Conservation (phyloP, 2,888 invertebrate genomes). For the Drosophila kanekoi region DNA sequence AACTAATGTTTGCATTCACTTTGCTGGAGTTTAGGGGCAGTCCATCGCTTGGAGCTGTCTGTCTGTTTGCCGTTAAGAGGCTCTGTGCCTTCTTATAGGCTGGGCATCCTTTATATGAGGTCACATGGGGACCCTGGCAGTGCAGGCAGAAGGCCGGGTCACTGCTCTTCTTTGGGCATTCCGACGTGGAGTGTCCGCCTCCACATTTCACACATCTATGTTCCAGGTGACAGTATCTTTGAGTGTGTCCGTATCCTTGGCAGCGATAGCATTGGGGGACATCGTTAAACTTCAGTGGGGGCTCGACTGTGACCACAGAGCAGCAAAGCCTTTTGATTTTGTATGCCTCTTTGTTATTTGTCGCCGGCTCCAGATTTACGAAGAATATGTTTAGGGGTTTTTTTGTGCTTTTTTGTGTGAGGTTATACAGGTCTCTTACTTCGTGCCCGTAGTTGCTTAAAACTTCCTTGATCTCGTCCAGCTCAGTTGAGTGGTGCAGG, state of each 20-base stretch:
- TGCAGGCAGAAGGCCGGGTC: constrained; percentile 2
- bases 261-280: constrained; percentile 32
- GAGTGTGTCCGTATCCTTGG: constrained; percentile 37
- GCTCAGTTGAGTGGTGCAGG: too few species aligned
- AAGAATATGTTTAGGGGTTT: too few species aligned
- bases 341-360: too few species aligned
- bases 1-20: not conserved
- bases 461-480: constrained; percentile 18
- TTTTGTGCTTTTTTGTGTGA: too few species aligned
- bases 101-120: constrained; percentile 1
- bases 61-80: too few species aligned
- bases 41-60: too few species aligned
- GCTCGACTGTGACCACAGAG: too few species aligned
- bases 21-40: too few species aligned
- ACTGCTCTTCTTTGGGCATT: not conserved
- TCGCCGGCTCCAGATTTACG: not conserved
- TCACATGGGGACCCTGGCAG: not conserved
- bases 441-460: constrained; percentile 13
- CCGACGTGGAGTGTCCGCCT: not conserved
- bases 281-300: not conserved
- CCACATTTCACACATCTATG: constrained; percentile 29
- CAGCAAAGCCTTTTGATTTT: too few species aligned
- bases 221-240: constrained; percentile 31
- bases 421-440: not conserved
- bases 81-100: not conserved